Evolutionary conservation across 2,797 vertebrate species (phyloP).

Genomic region (Petrocephalus sullivani): DNA sequence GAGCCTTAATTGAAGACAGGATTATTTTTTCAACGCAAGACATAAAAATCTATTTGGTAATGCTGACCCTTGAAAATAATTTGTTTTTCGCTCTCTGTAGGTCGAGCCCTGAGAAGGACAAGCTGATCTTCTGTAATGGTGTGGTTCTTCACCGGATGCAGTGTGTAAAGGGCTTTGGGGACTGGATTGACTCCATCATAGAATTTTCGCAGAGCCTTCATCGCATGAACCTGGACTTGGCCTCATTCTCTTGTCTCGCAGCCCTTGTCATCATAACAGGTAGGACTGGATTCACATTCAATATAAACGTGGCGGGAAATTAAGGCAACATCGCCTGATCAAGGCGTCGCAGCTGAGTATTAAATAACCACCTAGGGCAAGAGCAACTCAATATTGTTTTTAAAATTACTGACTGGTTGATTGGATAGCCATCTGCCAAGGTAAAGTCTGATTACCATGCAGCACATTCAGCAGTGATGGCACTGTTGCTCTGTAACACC

Average conservation of each 20-base stretch:
- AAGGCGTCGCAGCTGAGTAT: neutral
- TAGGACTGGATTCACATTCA: slow-evolving; percentile 43
- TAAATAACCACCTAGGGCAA: neutral
- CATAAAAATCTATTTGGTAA: neutral
- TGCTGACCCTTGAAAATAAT: neutral
- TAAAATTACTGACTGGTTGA: neutral
- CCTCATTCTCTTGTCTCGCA: slow-evolving; percentile 84
- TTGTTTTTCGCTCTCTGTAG: slow-evolving; percentile 48
- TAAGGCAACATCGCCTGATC: neutral
- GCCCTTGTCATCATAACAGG: slow-evolving; percentile 90
- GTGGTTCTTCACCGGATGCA: slow-evolving; percentile 85
- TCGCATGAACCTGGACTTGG: slow-evolving; percentile 80
- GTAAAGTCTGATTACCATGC: neutral
- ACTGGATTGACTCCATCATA: slow-evolving; percentile 92
- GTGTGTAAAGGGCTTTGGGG: slow-evolving; percentile 84
- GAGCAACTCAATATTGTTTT: neutral
- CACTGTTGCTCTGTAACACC: neutral
- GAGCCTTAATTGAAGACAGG: neutral
- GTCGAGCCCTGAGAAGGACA: slow-evolving; percentile 82
- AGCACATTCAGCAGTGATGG: neutral
- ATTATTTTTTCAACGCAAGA: neutral
- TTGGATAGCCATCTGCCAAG: neutral
- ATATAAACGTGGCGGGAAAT: neutral
- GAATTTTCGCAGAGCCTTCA: slow-evolving; percentile 87
- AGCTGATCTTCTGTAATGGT: slow-evolving; percentile 89